A percentile compares a stretch with the other conserved stretches of the same genome.
Evolutionary conservation across 2,888 invertebrate genomes (phyloP).

Genomic region (Chamaedrilus cognettii): DNA sequence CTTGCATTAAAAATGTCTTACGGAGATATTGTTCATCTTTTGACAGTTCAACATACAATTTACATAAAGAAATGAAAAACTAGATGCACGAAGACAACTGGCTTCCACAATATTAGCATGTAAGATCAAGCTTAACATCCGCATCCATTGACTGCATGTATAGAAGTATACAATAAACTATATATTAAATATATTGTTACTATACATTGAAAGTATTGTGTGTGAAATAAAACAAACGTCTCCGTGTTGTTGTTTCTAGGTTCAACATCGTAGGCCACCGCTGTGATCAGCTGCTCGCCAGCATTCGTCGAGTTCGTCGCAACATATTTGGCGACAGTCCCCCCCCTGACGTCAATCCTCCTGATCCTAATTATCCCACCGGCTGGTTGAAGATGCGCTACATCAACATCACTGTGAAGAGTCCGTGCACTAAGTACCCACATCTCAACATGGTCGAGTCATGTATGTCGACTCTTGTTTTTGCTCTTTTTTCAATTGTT

Average conservation of each 20-base stretch:
- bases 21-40: too few species aligned
- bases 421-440: constrained; percentile 70
- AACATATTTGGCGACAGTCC: constrained; percentile 11
- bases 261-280: neutral
- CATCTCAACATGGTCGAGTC: constrained; percentile 72
- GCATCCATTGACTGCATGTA: too few species aligned
- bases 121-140: too few species aligned
- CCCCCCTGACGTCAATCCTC: neutral
- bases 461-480: constrained; percentile 19
- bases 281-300: constrained; percentile 6
- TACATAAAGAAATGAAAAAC: too few species aligned
- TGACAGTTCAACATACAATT: too few species aligned
- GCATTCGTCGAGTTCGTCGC: constrained; percentile 10
- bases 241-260: neutral
- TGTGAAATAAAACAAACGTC: too few species aligned
- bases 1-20: too few species aligned
- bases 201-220: too few species aligned
- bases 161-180: too few species aligned
- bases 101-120: too few species aligned
- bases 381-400: neutral
- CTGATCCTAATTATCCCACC: neutral
- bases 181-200: too few species aligned
- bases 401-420: constrained; percentile 65
- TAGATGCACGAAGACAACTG: too few species aligned
- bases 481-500: neutral